Evolutionary conservation across 2,888 invertebrate species (phyloP), one percentile per base, ranked within the genome.

Genomic region (Pseudanteris insignis): DNA sequence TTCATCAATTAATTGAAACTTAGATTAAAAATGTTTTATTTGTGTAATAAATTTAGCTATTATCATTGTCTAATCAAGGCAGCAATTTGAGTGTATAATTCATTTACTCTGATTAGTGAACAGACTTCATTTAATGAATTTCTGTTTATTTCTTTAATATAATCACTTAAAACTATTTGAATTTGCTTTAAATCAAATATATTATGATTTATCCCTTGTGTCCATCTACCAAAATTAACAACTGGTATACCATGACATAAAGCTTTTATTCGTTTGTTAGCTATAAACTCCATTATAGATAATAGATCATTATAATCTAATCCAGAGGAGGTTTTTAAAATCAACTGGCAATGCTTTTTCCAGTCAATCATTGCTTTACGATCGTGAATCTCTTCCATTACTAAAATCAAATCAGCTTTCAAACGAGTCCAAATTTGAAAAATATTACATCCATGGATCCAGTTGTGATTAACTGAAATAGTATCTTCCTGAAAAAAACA

Each of bases 401-500:
- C 92, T 43, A 85, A 85, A 24, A 74, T 44, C 54, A 94, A 82
- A 71, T 86, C 86, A 15, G 80, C 78, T 62, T 84, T 82, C 34
- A 97, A 79, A 34, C 88, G 86, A 1, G 81, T 70, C 90, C 91
- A 94, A 70, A 93, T 87, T 30, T 81, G 79, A 51, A 83, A 78
- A 61, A 96, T 83, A 76, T 96, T 97, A 72, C 92, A 91, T 0
- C 89, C 92, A 83, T 98, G 98, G 53, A 96, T 86, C 93, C 96
- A 97, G 79, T 99, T 99, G 78, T 98, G 98, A 81, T 99, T 99
- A 34, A 99, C 86, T 0, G 98, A 98, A 72, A 98, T 91, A 18
- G 96, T 94, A 75, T 96, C 92, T 61, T 90, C 87, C 87, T 87
- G 55, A 5, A 26, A 9, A 55, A 50, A 9, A 34, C 34, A 21